A percentile compares a stretch with the other conserved stretches of the same genome.
phyloP scores from a whole-genome alignment of 2,797 vertebrate species.

The Dendrocincla tyrannina region DNA sequence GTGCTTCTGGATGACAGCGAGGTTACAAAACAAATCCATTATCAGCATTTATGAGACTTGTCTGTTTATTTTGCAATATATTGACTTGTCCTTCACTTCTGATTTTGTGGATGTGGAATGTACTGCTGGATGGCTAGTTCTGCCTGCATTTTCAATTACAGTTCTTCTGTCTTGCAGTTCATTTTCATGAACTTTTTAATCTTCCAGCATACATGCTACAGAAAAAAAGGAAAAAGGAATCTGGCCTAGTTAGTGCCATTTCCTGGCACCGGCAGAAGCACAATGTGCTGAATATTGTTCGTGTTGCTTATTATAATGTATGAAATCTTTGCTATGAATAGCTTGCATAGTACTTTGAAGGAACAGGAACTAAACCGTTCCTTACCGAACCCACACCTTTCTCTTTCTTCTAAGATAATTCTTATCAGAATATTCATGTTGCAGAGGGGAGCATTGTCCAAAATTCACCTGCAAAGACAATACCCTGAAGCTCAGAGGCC shows the following conservation, averaged over 20 bases:
- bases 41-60: conserved; percentile 5
- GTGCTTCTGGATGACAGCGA: background rate
- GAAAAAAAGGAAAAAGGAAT: background rate
- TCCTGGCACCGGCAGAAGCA: background rate
- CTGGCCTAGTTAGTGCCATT: background rate
- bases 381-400: background rate
- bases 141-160: background rate
- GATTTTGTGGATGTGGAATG: background rate
- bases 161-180: background rate
- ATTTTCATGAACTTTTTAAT: background rate
- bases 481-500: background rate
- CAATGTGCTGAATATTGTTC: background rate
- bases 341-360: background rate
- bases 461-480: background rate
- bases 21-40: conserved; percentile 8
- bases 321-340: background rate
- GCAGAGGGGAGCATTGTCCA: background rate
- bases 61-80: conserved; percentile 1
- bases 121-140: background rate
- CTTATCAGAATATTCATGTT: background rate
- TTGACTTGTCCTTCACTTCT: conserved; percentile 2
- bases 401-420: background rate
- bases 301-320: background rate
- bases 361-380: background rate
- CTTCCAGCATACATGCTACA: background rate